These are phyloP conservation scores for Nesoenas mayeri DNA, from an alignment of 2,113 vertebrate genomes.

Conservation along the genomic window DNA sequence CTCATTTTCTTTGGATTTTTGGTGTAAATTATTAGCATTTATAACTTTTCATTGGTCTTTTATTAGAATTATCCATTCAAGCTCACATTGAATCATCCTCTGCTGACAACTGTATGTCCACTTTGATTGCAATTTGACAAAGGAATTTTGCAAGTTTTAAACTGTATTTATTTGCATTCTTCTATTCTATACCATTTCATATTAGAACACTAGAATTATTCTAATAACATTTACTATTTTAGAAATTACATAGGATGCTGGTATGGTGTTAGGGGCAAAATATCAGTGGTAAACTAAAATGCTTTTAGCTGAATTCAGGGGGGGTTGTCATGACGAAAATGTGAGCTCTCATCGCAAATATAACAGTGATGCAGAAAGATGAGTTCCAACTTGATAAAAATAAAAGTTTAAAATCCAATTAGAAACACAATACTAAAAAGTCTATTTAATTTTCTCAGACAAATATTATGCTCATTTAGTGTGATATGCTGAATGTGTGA, in stretches of 20 bases:
- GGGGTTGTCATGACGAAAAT: background rate
- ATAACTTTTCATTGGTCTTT: background rate
- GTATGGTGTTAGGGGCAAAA: background rate
- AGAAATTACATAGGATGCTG: background rate
- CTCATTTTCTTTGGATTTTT: background rate
- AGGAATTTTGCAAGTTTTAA: background rate
- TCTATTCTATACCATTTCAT: background rate
- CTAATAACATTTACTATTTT: background rate
- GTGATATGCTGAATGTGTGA: background rate
- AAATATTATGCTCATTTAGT: background rate
- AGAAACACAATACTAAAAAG: background rate
- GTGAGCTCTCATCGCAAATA: background rate
- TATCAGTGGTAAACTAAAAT: background rate
- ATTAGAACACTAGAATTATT: background rate
- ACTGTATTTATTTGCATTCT: background rate
- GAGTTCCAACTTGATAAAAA: background rate
- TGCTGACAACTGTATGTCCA: background rate
- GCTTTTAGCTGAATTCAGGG: background rate
- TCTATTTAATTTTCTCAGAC: background rate
- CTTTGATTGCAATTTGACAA: background rate
- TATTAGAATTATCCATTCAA: background rate
- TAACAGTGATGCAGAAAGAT: background rate
- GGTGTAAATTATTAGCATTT: background rate
- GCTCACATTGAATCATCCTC: background rate
- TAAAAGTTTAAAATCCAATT: background rate